These are phyloP conservation scores for Rhagoletis zephyria DNA, from an alignment of 1,140 invertebrate species.

Conservation along the genomic window DNA sequence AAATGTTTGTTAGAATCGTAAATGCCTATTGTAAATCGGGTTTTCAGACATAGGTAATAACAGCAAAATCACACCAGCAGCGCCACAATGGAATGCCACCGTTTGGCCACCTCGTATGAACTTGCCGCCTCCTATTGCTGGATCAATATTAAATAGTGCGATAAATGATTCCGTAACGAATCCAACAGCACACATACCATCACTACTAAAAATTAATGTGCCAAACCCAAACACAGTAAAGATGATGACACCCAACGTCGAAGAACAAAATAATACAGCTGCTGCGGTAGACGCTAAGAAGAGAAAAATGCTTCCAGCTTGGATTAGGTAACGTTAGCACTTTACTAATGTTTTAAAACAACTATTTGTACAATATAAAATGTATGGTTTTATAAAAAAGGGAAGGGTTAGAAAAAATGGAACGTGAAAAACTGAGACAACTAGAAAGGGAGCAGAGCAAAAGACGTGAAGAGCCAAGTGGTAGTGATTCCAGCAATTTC, in stretches of 20 bases:
- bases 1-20: too few relatives aligned
- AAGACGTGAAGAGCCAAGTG: background rate
- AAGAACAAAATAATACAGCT: conserved; percentile 23
- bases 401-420: conserved; percentile 93
- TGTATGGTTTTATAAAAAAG: conserved; percentile 57
- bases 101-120: conserved; percentile 55
- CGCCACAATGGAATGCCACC: conserved; percentile 59
- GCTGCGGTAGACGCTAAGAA: conserved; percentile 85
- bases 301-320: conserved; percentile 90
- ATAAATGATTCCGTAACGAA: conserved; percentile 49
- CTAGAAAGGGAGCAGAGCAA: conserved; percentile 79
- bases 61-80: background rate
- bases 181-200: conserved; percentile 70
- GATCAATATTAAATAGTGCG: conserved; percentile 1
- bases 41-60: background rate
- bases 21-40: background rate
- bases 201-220: conserved; percentile 67
- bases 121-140: conserved; percentile 57
- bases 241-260: conserved; percentile 26
- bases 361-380: background rate
- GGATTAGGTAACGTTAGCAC: conserved; percentile 79
- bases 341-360: background rate
- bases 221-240: conserved; percentile 67
- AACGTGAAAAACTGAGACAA: conserved; percentile 92
- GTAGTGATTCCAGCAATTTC: background rate